Conservation (phyloP, 1,140 invertebrate genomes). For the Macrobrachium nipponense region DNA sequence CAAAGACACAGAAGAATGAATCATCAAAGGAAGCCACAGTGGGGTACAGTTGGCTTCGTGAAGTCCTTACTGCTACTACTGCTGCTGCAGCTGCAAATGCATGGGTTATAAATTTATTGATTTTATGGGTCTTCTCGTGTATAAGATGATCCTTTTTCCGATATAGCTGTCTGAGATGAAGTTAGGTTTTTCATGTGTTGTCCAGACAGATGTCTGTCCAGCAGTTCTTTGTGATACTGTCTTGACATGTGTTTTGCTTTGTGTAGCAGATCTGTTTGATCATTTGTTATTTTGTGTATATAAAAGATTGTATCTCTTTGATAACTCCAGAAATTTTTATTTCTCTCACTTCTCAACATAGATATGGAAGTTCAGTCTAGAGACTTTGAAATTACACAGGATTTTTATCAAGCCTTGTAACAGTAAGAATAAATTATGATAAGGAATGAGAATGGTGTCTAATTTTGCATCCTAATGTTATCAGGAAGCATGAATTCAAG, state of each 20-base stretch:
- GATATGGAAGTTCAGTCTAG: constrained; percentile 2
- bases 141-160: constrained; percentile 14
- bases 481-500: no score
- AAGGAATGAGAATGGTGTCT: background rate
- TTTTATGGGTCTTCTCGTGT: constrained; percentile 6
- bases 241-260: constrained; percentile 1
- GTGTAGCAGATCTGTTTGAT: constrained; percentile 15
- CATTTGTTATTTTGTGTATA: constrained; percentile 44
- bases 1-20: background rate
- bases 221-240: constrained; percentile 9
- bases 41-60: constrained; percentile 21
- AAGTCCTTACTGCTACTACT: background rate
- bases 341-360: constrained; percentile 12
- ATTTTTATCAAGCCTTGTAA: constrained; percentile 54
- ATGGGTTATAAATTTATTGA: background rate
- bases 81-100: background rate
- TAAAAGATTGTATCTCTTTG: constrained; percentile 48
- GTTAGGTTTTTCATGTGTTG: constrained; percentile 19
- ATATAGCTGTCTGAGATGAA: background rate
- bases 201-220: background rate
- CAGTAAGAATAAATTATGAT: constrained; percentile 32
- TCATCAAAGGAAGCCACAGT: background rate
- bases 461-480: no score
- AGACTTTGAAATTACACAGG: constrained; percentile 26
- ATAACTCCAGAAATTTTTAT: constrained; percentile 21